Conservation (phyloP, 2,888 invertebrate genomes). For the Zaprionus bogoriensis region DNA sequence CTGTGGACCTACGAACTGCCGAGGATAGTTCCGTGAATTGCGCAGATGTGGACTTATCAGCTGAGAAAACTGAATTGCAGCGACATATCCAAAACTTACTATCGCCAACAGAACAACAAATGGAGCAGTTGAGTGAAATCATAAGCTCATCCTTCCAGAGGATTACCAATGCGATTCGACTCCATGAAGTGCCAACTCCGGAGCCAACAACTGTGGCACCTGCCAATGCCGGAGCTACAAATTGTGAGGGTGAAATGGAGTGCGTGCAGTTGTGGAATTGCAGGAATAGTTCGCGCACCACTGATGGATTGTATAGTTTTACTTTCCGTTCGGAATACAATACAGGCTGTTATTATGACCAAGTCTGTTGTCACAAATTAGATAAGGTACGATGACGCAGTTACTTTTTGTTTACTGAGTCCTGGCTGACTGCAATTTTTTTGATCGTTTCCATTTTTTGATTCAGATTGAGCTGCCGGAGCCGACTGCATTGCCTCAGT, state of each 20-base stretch:
- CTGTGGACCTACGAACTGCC: too few relatives aligned
- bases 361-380: constrained; percentile 18
- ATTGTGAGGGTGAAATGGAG: constrained; percentile 14
- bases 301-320: background rate
- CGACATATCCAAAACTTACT: background rate
- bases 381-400: constrained; percentile 5
- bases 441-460: background rate
- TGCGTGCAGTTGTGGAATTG: constrained; percentile 25
- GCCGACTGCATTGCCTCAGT: background rate
- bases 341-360: constrained; percentile 2
- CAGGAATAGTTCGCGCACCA: background rate
- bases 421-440: background rate
- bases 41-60: background rate
- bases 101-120: background rate
- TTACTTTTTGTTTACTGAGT: too few relatives aligned
- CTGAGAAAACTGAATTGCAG: background rate
- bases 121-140: background rate
- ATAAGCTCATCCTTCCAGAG: background rate
- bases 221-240: background rate
- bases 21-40: too few relatives aligned
- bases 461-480: background rate
- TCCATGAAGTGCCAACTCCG: background rate
- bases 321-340: background rate
- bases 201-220: background rate
- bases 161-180: background rate